Evolutionary conservation across 2,797 vertebrate species (phyloP), one percentile per base, ranked within the genome.

Genomic region (Lagocephalus sceleratus): DNA sequence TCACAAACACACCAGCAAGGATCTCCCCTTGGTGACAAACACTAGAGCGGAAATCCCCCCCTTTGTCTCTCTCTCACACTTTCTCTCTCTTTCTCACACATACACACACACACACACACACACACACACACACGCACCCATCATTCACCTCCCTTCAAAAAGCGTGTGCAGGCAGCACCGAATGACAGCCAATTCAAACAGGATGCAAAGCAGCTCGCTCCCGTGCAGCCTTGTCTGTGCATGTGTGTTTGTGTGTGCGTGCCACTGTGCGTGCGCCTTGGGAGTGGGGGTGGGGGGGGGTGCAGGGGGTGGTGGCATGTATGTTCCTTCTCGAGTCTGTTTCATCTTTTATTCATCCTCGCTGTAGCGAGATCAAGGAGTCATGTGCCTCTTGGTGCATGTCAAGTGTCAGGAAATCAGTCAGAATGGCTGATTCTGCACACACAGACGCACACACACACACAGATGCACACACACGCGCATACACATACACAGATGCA

Each of bases 341-440:
- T 85, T 85, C 79, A 88, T 88, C 84, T 89, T 88, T 88, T 88
- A 88, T 89, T 88, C 88, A 87, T 84, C 77, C 58, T 73, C 0
- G 54, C 85, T 85, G 82, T 68, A 80, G 82, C 67, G 62, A 83
- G 85, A 89, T 87, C 84, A 89, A 88, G 86, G 78, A 85, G 81
- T 74, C 81, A 40, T 73, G 79, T 50, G 85, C 78, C 81, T 85
- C 73, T 75, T 59, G 76, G 73, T 81, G 84, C 85, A 84, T 85
- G 85, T 86, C 86, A 87, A 80, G 78, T 81, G 79, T 87, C 86
- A 83, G 82, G 71, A 78, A 86, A 83, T 83, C 86, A 81, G 78
- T 85, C 78, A 84, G 81, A 84, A 80, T 76, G 64, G 71, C 64
- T 76, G 78, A 79, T 75, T 15, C 63, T 59, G 46, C 81, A 61